Evolutionary conservation across 2,888 invertebrate species (phyloP), one percentile per base, ranked within the genome.

Genomic region (Steinernema hermaphroditum): DNA sequence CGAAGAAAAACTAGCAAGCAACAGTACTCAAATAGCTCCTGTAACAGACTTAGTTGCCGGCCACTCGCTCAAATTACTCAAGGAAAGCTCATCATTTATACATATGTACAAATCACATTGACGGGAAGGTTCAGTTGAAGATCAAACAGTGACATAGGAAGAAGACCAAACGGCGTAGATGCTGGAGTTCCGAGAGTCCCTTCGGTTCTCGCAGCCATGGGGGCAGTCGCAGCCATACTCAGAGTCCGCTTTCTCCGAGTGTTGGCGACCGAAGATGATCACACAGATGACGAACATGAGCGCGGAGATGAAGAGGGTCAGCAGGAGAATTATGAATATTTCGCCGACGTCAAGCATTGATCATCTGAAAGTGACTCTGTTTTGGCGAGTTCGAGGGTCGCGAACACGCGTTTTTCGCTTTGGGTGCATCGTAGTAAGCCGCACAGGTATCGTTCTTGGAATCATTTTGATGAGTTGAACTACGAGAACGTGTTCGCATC

Each of bases 161-260:
- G 54, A 54, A 16, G 54, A 54, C 54, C 54, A 54, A 22, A 54
- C 54, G 27, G 54, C 54, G 54, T 54, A 54, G 24, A 54, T 22
- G 19, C 19, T 46, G 24, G 54, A 54, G 16, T 4, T 22, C 54
- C 27, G 22, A 8, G 54, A 54, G 12, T 54, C 54, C 27, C 54
- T 22, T 16, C 54, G 22, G 54, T 54, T 22, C 24, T 54, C 27
- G 54, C 54, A 54, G 24, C 54, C 54, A 27, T 54, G 54, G 27
- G 54, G 54, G 27, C 54, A 54, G 54, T 54, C 54, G 54, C 54
- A 54, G 12, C 6, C 54, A 27, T 54, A 54, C 54, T 54, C 54
- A 8, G 54, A 54, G 27, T 54, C 54, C 54, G 54, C 54, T 16
- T 54, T 54, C 54, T 54, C 54, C 54, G 54, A 54, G 54, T 54